Evolutionary conservation across 1,140 invertebrate species (phyloP).

Genomic region (Bombus impatiens): DNA sequence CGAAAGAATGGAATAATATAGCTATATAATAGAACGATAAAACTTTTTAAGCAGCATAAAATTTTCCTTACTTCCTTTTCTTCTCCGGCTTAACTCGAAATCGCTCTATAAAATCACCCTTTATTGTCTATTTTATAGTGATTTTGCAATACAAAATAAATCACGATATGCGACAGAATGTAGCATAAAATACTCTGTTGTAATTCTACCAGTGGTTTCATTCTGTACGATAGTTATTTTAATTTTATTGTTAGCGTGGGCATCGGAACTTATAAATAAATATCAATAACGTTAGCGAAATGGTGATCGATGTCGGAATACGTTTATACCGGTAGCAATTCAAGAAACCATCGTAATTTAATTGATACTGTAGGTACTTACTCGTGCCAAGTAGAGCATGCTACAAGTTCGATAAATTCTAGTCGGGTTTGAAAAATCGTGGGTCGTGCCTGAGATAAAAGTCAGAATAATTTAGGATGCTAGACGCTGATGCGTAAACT

Average conservation of each 20-base stretch:
- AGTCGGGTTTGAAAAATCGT: not conserved
- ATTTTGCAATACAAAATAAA: not conserved
- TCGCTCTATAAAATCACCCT: not conserved
- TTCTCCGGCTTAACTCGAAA: not conserved
- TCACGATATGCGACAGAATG: not conserved
- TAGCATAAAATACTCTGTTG: not conserved
- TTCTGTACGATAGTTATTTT: not conserved
- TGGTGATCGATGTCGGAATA: not conserved
- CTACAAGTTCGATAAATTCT: constrained; percentile 12
- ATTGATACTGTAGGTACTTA: not conserved
- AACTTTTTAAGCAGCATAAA: not conserved
- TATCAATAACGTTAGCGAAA: not conserved
- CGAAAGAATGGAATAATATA: not conserved
- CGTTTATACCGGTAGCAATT: not conserved
- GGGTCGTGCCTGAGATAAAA: not conserved
- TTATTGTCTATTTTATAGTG: not conserved
- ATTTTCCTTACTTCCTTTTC: not conserved
- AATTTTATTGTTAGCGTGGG: not conserved
- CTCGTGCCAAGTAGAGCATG: not conserved
- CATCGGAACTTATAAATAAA: not conserved
- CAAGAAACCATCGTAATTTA: not conserved
- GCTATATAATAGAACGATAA: not conserved
- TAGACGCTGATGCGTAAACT: constrained; percentile 29
- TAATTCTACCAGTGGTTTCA: not conserved
- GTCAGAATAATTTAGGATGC: constrained; percentile 32